Percentiles rank a stretch among this genome's conserved stretches.
Evolutionary conservation across 2,113 vertebrate genomes (phyloP).

Genomic region (Petrocephalus zakoni): DNA sequence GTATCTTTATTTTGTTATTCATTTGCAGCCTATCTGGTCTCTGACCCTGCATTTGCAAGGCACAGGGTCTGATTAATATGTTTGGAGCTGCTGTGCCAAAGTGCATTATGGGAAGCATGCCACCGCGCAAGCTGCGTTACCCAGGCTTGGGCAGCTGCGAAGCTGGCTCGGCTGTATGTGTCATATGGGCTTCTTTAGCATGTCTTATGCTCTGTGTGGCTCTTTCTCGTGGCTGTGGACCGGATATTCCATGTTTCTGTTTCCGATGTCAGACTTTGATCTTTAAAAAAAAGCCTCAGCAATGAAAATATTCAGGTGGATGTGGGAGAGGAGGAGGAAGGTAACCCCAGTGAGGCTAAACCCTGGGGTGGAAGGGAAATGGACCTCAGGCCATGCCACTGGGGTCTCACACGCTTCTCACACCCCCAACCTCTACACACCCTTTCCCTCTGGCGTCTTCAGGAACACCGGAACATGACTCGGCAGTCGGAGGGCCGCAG

Average conservation of each 20-base stretch:
- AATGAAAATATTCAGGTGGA: not conserved
- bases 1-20: not conserved
- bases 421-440: not conserved
- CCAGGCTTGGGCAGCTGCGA: not conserved
- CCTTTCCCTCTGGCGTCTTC: not conserved
- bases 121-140: not conserved
- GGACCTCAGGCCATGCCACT: not conserved
- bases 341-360: not conserved
- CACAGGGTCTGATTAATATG: not conserved
- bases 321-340: not conserved
- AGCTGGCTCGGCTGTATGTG: not conserved
- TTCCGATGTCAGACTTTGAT: not conserved
- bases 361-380: not conserved
- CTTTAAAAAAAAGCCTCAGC: not conserved
- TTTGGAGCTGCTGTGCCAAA: not conserved
- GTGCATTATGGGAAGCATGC: not conserved
- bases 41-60: not conserved
- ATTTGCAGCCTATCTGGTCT: not conserved
- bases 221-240: not conserved
- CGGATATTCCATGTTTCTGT: not conserved
- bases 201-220: not conserved
- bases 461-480: not conserved
- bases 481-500: not conserved
- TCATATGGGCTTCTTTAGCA: not conserved
- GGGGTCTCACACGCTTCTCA: not conserved